Conservation (phyloP, 2,113 vertebrate genomes). For the Carassius auratus region DNA sequence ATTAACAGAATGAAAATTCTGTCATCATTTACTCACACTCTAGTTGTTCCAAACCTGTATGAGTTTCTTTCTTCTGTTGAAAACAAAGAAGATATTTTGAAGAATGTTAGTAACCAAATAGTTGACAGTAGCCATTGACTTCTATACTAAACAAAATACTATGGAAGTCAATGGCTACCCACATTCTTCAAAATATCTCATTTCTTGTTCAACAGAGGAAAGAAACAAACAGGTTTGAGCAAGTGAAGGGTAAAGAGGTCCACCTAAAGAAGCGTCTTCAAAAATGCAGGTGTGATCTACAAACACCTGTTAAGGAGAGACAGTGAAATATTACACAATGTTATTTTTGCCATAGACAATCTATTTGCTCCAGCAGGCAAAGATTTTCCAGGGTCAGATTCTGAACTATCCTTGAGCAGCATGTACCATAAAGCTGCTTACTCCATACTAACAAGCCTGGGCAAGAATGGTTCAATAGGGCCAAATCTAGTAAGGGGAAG, state of each 20-base stretch:
- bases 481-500: neutral
- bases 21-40: too few relatives aligned
- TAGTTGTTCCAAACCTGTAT: too few relatives aligned
- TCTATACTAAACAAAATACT: too few relatives aligned
- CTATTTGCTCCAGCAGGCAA: neutral
- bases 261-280: neutral
- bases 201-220: too few relatives aligned
- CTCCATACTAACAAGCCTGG: neutral
- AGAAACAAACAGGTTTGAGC: too few relatives aligned
- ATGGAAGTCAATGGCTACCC: too few relatives aligned
- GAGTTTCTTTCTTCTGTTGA: too few relatives aligned
- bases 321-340: neutral
- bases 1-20: neutral
- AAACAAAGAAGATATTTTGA: too few relatives aligned
- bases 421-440: neutral
- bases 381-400: neutral
- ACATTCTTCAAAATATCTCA: too few relatives aligned
- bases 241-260: too few relatives aligned
- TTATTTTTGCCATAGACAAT: neutral
- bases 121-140: too few relatives aligned
- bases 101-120: too few relatives aligned
- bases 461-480: neutral
- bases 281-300: neutral
- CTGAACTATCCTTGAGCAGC: conserved; percentile 15
- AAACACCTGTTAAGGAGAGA: conserved; percentile 14